These are phyloP conservation scores for Pelecanoides urinatrix DNA, from an alignment of 2,113 vertebrate species.

Conservation along the genomic window DNA sequence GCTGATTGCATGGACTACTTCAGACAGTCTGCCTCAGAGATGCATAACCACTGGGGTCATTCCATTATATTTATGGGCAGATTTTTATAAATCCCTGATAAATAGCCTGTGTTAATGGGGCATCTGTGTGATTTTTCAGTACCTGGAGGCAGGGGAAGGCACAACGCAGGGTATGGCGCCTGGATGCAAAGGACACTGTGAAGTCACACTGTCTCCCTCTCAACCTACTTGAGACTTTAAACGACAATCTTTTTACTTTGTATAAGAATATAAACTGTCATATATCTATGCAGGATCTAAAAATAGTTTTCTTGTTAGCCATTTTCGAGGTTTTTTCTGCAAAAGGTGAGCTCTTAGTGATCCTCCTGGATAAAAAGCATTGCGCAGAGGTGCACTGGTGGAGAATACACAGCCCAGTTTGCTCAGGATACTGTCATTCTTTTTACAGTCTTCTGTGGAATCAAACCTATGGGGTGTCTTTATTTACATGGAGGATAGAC, in stretches of 20 bases:
- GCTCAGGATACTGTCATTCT: not conserved
- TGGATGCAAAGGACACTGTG: fast-evolving
- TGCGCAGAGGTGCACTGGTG: not conserved
- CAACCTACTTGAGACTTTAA: not conserved
- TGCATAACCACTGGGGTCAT: not conserved
- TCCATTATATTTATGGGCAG: not conserved
- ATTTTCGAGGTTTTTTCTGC: not conserved
- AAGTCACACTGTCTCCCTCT: fast-evolving
- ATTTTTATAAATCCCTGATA: not conserved
- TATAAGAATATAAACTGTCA: not conserved
- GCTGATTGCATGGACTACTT: not conserved
- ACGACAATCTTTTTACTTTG: not conserved
- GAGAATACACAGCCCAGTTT: not conserved
- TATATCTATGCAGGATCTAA: not conserved
- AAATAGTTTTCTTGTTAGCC: not conserved
- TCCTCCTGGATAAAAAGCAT: not conserved
- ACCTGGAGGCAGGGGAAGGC: not conserved
- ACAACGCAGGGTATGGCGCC: fast-evolving
- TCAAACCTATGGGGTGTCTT: not conserved
- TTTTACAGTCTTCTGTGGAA: not conserved
- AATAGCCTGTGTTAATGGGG: not conserved
- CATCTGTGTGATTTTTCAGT: not conserved
- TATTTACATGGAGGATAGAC: conserved; percentile 32
- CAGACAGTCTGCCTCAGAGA: not conserved
- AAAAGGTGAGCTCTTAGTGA: not conserved